phyloP scores from a whole-genome alignment of 1,140 invertebrate genomes.

The Streblospio benedicti region DNA sequence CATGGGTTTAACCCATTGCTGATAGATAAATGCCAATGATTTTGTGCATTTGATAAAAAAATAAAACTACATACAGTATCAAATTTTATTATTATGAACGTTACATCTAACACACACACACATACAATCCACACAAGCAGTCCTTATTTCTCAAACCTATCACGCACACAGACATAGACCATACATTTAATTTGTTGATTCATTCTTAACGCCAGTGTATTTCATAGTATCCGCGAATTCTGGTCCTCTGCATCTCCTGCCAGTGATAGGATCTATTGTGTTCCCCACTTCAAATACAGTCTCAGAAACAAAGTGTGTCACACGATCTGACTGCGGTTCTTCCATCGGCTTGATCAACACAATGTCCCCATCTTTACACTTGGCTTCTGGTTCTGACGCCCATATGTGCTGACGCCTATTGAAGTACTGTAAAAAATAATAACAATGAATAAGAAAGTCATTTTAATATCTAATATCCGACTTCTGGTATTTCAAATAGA shows the following conservation, averaged over 20 bases:
- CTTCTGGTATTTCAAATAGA: too few relatives aligned
- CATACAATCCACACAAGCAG: too few relatives aligned
- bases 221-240: conserved; percentile 28
- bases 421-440: conserved; percentile 28
- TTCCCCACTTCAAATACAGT: conserved; percentile 24
- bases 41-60: too few relatives aligned
- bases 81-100: too few relatives aligned
- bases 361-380: conserved; percentile 26
- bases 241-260: conserved; percentile 22
- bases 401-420: conserved; percentile 23
- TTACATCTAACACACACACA: too few relatives aligned
- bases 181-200: too few relatives aligned
- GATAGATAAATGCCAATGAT: too few relatives aligned
- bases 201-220: too few relatives aligned
- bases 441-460: background rate
- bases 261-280: conserved; percentile 29
- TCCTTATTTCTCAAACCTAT: too few relatives aligned
- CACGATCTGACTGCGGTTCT: conserved; percentile 13
- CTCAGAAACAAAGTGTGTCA: conserved; percentile 24
- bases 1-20: too few relatives aligned
- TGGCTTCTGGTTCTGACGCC: conserved; percentile 22
- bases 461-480: background rate
- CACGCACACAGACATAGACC: too few relatives aligned
- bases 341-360: conserved; percentile 24
- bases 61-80: too few relatives aligned